phyloP scores from a whole-genome alignment of 1,140 invertebrate species.

The Euwallacea similis region DNA sequence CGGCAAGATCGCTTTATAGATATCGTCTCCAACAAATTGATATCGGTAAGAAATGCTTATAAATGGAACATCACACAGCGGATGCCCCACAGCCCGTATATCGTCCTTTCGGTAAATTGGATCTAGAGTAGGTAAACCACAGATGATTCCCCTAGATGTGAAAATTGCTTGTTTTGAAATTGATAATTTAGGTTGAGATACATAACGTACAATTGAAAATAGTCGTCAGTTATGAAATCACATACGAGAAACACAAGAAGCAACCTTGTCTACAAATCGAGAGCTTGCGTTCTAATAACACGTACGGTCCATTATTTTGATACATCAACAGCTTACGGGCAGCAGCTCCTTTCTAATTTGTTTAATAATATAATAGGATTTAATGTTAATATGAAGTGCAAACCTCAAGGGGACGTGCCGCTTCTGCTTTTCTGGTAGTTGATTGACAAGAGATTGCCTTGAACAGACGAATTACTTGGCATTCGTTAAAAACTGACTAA shows the following conservation, averaged over 20 bases:
- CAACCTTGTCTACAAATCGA: slow-evolving; percentile 9
- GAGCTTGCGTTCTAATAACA: slow-evolving; percentile 8
- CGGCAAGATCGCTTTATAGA: not conserved
- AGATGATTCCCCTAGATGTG: not conserved
- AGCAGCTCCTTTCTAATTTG: slow-evolving; percentile 14
- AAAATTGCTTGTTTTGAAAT: not conserved
- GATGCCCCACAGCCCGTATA: not conserved
- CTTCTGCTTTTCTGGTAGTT: too few relatives aligned
- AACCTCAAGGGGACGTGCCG: too few relatives aligned
- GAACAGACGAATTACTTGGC: too few relatives aligned
- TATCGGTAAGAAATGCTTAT: not conserved
- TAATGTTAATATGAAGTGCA: not conserved
- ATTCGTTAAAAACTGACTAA: too few relatives aligned
- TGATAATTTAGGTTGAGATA: not conserved
- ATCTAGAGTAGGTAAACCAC: too few relatives aligned
- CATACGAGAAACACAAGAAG: slow-evolving; percentile 4
- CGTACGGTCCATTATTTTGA: slow-evolving; percentile 4
- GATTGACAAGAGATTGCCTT: too few relatives aligned
- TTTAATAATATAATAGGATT: not conserved
- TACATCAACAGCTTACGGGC: slow-evolving; percentile 3
- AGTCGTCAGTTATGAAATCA: not conserved
- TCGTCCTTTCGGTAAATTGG: too few relatives aligned
- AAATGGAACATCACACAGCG: not conserved
- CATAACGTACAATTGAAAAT: not conserved
- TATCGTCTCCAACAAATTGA: not conserved